Evolutionary conservation across 2,888 invertebrate species (phyloP), one percentile per base, ranked within the genome.

Genomic region (Spialia ferax): DNA sequence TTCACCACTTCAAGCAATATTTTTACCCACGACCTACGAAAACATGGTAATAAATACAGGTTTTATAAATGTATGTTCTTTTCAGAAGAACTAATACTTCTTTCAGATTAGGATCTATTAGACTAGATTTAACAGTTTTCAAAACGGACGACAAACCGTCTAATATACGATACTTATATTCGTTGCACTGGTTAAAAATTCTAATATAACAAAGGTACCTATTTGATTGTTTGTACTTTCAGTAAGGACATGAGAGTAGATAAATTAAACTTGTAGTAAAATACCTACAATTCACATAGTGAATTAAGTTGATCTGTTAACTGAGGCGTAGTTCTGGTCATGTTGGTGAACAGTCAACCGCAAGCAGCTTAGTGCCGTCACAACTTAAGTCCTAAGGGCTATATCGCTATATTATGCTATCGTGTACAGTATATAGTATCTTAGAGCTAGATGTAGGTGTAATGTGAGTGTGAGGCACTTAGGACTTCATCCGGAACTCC

Each of bases 401-500:
- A 11, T 11, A 2, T 3, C 1, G 32, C 32, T 11, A 7, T 42
- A 5, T 15, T 15, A 15, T 15, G 15, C 1, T 42, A 42, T 42
- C 15, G 42, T 42, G 15, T n/a, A 38, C n/a, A 42, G 15, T 15
- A 18, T 4, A 38, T 5, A 45, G 45, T 45, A 45, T 45, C 23
- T 23, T 23, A 23, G 22, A 45, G 10, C 18, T 50, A 50, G 11
- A 50, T 50, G 29, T 29, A 54, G 23, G 11, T 10, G 50, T 8
- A n/a, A 29, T 38, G 23, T 13, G 60, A 56, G 45, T 48, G 45
- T 23, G 55, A 59, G 63, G 67, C 64, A 67, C 69, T 69, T 71
- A 71, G 61, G 56, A 59, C 56, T 70, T 50, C 42, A 63, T 69
- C 66, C 68, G 70, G 70, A 66, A 66, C 52, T 59, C 35, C 59